Evolutionary conservation across 2,888 invertebrate species (phyloP), one percentile per base, ranked within the genome.

Genomic region (Synanthedon andrenaeformis): DNA sequence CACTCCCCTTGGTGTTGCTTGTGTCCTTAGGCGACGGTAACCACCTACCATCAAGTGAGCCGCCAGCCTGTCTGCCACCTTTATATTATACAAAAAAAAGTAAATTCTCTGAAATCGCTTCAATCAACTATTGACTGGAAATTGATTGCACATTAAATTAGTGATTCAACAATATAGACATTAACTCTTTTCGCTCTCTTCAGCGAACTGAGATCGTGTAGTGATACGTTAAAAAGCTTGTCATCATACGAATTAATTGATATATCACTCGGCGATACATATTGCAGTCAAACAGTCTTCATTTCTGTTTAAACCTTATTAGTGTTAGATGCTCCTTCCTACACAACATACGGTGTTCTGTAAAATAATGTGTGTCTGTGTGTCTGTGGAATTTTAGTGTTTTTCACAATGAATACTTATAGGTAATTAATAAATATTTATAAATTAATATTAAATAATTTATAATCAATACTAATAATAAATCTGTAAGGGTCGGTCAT

Each of bases 221-320:
- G 45, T 51, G 48, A 51, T 52, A 55, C 42, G 55, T 53, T 61
- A 69, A 70, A 70, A 71, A 72, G 64, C 60, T 63, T 72, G 76
- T 72, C 76, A 72, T 56, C 59, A 60, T 54, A 63, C 65, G 62
- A 78, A 75, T 80, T 82, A 81, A 83, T 84, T 83, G 81, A 82
- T 76, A 72, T 77, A 74, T 70, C 65, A 62, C 62, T 58, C 62
- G 60, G 60, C 54, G 60, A 60, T 62, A 57, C 10, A 35, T 35
- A 35, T 10, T 35, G 35, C 35, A 35, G 35, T 35, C 10, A 35
- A 35, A 35, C 3, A 6, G 35, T 6, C 35, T 10, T 1, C 35
- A 10, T 35, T 35, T 5, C 2, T 35, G 10, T 35, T 35, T 35
- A 35, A 35, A 35, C 10, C 8, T 35, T 8, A 35, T 35, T 35